These are phyloP conservation scores for sheep (Ovis aries) DNA, from an alignment of 2,113 vertebrate genomes.

Conservation along the genomic window ARS-UI_Ramb_v3.0 NC_056073.1:32824501-32825000, in stretches of 20 bases:
- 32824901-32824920: neutral
- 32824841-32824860: neutral
- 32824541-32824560: neutral
- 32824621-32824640: neutral
- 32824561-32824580: neutral
- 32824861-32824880: neutral
- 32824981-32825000: neutral
- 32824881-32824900: neutral
- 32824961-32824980: neutral
- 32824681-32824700: neutral
- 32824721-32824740: neutral
- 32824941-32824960: neutral
- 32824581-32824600: neutral
- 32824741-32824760: neutral
- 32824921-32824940: neutral
- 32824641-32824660: neutral
- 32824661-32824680: neutral
- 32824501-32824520: neutral
- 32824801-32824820: neutral
- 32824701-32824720: neutral
- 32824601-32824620: neutral
- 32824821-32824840: neutral
- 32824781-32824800: neutral
- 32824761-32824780: neutral
- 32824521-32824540: slow-evolving; percentile 8